Evolutionary conservation across 2,113 vertebrate species (phyloP), one percentile per base, ranked within the genome.

Genomic region (Drymodes brunneopygia): DNA sequence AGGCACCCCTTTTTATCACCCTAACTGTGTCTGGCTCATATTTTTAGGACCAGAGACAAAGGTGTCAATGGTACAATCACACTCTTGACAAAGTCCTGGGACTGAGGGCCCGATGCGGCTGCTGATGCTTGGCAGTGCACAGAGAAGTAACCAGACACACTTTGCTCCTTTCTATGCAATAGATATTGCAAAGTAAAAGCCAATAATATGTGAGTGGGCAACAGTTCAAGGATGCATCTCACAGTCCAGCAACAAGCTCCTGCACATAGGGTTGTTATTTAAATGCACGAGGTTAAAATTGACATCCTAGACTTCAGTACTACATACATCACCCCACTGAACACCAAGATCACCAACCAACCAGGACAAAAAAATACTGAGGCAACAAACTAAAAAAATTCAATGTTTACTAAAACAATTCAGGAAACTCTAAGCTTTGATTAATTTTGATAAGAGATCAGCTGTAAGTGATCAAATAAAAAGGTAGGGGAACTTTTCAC

Each of bases 31-130:
- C 27, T 36, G 14, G 11, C 11, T 53, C 7, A 1, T 36, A 45
- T 45, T 62, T 62, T 33, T 27, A 72, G 27, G 57, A 53, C 13
- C 21, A 72, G 47, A 45, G 17, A 31, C 45, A 36, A 62, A 62
- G 28, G 23, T 33, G 47, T 20, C 40, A 22, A 6, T n/a, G 13
- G 6, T 48, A 21, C 62, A 69, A 2, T 9, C 8, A 12, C 15
- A 19, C 10, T 40, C 7, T 2, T 58, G 47, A n/a, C 5, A 31
- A 7, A 66, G 67, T 33, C 29, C 29, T 0, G 0, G 70, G 75
- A 48, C 23, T 0, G 2, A 70, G 54, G 61, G 45, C 61, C 29
- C 0, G 0, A 5, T 3, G 12, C 0, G 2, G 79, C 79, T 82
- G 61, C 66, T 36, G 0, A 10, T 50, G 54, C 71, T 56, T 18